phyloP scores from a whole-genome alignment of 2,888 invertebrate genomes.

The Aspidiotus destructor region DNA sequence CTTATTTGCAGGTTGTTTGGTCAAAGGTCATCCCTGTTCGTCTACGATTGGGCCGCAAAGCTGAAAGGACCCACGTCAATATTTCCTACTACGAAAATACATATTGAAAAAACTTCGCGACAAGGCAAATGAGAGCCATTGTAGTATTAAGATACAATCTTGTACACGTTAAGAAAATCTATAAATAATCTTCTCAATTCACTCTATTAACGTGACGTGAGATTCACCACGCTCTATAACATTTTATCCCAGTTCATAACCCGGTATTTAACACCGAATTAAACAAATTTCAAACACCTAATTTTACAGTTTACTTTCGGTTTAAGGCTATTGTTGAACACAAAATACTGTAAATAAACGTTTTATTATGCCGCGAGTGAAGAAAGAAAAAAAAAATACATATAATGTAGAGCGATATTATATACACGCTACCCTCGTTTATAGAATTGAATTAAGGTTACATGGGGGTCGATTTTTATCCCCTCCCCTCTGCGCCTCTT shows the following conservation, averaged over 20 bases:
- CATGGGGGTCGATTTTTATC: conserved; percentile 19
- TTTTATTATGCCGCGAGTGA: background rate
- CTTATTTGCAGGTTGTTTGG: too few species aligned
- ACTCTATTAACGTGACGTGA: too few species aligned
- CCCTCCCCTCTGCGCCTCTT: too few species aligned
- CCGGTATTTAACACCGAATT: conserved; percentile 20
- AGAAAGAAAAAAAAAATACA: background rate
- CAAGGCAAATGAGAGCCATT: too few species aligned
- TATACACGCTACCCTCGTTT: conserved; percentile 17
- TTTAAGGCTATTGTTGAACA: conserved; percentile 1
- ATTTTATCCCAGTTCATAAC: background rate
- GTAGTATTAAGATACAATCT: too few species aligned
- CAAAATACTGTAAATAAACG: conserved; percentile 1
- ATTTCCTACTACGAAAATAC: too few species aligned
- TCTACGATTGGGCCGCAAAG: too few species aligned
- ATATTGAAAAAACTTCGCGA: too few species aligned
- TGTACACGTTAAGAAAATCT: too few species aligned
- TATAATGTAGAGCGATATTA: background rate
- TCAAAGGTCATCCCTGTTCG: too few species aligned
- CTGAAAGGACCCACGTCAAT: too few species aligned
- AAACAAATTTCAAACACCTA: conserved; percentile 20
- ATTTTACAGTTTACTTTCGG: conserved; percentile 26
- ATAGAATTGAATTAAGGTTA: conserved; percentile 18
- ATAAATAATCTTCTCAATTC: too few species aligned
- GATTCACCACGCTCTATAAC: conserved; percentile 2